Evolutionary conservation across 2,888 invertebrate species (phyloP), one percentile per base, ranked within the genome.

Genomic region (Drosophila mulleri): DNA sequence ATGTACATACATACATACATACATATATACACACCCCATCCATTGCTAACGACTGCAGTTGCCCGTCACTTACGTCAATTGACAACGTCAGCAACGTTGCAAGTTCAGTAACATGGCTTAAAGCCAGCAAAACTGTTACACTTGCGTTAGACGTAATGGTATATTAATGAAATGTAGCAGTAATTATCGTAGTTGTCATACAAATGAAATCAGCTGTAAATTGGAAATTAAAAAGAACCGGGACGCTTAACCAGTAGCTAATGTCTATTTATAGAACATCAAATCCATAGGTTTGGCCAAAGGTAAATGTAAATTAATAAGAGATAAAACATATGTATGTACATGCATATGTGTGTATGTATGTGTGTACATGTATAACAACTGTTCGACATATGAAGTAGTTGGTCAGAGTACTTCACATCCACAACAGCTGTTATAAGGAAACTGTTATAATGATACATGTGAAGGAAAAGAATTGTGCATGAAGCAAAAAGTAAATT

Each of bases 61-160:
- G n/a, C 39, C 20, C 11, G 44, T 44, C 12, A 47, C 48, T 72
- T 72, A 53, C 72, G 74, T 72, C 67, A 67, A 42, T 48, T 44
- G 50, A 12, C 50, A 70, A 69, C 62, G 66, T 72, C 74, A 77
- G 39, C 48, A 58, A 44, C 54, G 32, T 32, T 8, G 50, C 35
- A 57, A 41, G 44, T 41, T 61, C 54, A 37, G 44, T 61, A 29
- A 45, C 52, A 50, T 60, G n/a, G 41, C 47, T 35, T 16, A 50
- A 18, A 37, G 11, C 23, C 8, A 12, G 26, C 18, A 12, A 26
- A 37, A 7, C 60, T 9, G 37, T 63, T 62, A 45, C 45, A 41
- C 18, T 16, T 62, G 14, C 39, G 29, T 56, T 56, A 7, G 42
- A n/a, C 18, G 9, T 57, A 45, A 45, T 8, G 20, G 29, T 18